Evolutionary conservation across 35 echinoderm and acorn worm genomes (phyloP), one percentile per base, ranked within the genome.

Genomic region (Acanthaster planci): DNA sequence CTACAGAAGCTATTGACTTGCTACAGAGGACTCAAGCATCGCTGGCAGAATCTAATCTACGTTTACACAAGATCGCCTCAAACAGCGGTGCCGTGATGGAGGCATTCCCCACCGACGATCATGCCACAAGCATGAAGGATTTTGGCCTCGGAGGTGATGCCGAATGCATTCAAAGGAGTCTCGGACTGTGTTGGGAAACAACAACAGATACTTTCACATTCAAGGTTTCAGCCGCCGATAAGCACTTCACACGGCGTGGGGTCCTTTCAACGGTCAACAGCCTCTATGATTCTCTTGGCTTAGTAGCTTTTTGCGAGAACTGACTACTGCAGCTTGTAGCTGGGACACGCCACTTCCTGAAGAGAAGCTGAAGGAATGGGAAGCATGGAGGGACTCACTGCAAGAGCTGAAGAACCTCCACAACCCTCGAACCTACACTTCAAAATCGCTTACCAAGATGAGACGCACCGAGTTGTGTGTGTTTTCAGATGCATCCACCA

Each of bases 271-370:
- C 78, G 26, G 80, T 87, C 7, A 84, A 78, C 55, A 79, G 81
- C 34, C 0, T 95, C 7, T 90, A 53, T 47, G 93, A 95, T 39
- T 88, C 85, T 10, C 79, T 87, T 40, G 88, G 88, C 7, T 52
- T 91, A 2, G 76, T 80, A 35, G 57, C 64, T n/a, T 94, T 50
- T 59, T 86, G 18, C 81, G 81, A 32, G 76, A 90, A 39, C 40
- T 94, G 8, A 60, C 79, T 29, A 77, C 29, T 37, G 37, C 22
- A 10, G 31, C 22, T 50, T 50, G 47, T 34, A 60, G 76, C 40
- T 94, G 92, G 87, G 93, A 95, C 51, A 75, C n/a, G 2, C 77
- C 76, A 26, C 37, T 95, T 5, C 51, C 84, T 31, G 84, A 76
- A 36, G 77, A 55, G 3, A 32, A 58, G 17, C 21, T 47, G 29